phyloP scores from a whole-genome alignment of 2,797 vertebrate species.

The Brachymystax lenok region DNA sequence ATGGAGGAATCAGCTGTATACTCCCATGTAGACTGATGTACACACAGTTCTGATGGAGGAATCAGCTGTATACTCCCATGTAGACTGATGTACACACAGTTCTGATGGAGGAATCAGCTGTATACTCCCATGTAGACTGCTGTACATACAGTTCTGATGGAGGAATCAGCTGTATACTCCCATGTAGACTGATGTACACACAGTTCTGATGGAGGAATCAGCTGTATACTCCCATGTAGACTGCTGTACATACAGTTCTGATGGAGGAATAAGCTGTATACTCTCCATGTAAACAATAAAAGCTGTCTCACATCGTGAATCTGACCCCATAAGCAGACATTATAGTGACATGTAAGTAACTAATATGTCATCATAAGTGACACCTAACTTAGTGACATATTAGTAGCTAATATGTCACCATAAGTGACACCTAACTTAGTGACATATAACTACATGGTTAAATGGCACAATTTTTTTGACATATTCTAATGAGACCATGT shows the following conservation, averaged over 20 bases:
- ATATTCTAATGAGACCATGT: too few relatives aligned
- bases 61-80: too few relatives aligned
- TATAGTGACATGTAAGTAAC: neutral
- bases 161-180: conserved; percentile 7
- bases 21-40: too few relatives aligned
- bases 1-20: too few relatives aligned
- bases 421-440: neutral
- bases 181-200: neutral
- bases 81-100: neutral
- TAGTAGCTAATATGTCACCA: neutral
- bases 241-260: neutral
- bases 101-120: conserved; percentile 9
- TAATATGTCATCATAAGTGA: neutral
- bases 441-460: neutral
- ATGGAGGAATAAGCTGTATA: conserved; percentile 10
- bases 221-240: conserved; percentile 10
- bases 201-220: conserved; percentile 10
- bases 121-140: conserved; percentile 13
- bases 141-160: conserved; percentile 10
- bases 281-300: conserved; percentile 59
- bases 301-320: conserved; percentile 22
- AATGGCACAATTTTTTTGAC: too few relatives aligned
- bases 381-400: neutral
- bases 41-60: too few relatives aligned
- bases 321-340: neutral